phyloP scores from a whole-genome alignment of 2,113 vertebrate species.

The Carassius gibelio region DNA sequence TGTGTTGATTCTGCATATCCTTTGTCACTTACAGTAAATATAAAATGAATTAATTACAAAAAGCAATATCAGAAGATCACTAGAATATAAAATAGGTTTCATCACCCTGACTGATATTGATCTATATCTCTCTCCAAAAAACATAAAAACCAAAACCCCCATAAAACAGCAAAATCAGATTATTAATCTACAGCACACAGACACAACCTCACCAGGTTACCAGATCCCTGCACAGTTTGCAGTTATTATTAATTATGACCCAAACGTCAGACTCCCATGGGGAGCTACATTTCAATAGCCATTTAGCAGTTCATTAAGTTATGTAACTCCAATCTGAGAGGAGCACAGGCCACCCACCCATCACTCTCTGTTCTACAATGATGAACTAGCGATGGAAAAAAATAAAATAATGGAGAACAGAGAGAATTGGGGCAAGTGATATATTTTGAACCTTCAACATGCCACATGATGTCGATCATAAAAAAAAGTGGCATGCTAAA shows the following conservation, averaged over 20 bases:
- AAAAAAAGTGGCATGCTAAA: not conserved
- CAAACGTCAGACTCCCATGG: not conserved
- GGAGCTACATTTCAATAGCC: conserved; percentile 1
- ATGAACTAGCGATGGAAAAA: not conserved
- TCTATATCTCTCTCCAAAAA: not conserved
- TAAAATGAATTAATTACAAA: no score
- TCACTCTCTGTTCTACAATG: not conserved
- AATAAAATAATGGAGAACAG: not conserved
- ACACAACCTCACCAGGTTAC: not conserved
- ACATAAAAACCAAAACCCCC: not conserved
- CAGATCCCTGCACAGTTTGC: not conserved
- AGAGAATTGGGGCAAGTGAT: not conserved
- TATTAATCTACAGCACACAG: not conserved
- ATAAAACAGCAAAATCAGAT: not conserved
- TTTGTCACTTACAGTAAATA: no score
- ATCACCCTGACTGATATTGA: not conserved
- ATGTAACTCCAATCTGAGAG: not conserved
- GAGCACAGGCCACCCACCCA: not conserved
- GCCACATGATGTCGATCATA: not conserved
- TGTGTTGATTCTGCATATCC: no score
- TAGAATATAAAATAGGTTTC: no score
- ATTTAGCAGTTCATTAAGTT: conserved; percentile 27
- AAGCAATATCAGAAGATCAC: not conserved
- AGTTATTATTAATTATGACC: conserved; percentile 1
- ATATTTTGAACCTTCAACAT: not conserved